phyloP scores from a whole-genome alignment of 2,888 invertebrate genomes.

The Merodon equestris region DNA sequence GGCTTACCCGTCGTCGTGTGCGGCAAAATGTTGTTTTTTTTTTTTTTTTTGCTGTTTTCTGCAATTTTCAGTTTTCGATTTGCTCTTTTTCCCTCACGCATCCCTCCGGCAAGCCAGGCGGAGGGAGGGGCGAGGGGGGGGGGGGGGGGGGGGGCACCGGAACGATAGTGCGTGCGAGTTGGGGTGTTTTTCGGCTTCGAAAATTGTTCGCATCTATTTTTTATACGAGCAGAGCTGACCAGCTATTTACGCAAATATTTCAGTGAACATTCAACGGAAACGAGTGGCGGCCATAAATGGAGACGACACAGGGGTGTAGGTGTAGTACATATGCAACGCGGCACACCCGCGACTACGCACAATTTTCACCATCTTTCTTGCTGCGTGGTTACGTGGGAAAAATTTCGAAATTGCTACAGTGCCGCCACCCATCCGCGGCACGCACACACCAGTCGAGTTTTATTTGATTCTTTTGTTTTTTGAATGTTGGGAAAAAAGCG shows the following conservation, averaged over 20 bases:
- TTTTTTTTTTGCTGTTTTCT: no score
- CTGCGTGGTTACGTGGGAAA: conserved; percentile 67
- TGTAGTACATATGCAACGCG: conserved; percentile 29
- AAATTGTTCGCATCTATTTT: no score
- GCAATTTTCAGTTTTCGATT: no score
- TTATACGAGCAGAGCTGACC: conserved; percentile 37
- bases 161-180: neutral
- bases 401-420: conserved; percentile 54
- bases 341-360: conserved; percentile 32
- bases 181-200: conserved; percentile 8
- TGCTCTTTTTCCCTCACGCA: no score
- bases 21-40: no score
- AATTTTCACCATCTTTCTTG: conserved; percentile 60
- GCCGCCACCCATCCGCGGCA: conserved; percentile 26
- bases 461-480: neutral
- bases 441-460: conserved; percentile 54
- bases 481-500: no score
- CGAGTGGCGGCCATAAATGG: no score
- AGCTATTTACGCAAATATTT: conserved; percentile 67
- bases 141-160: no score
- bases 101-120: no score
- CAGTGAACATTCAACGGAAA: conserved; percentile 55
- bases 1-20: conserved; percentile 26
- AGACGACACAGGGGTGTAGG: no score
- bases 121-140: no score